Evolutionary conservation across 2,113 vertebrate genomes (phyloP).

Genomic region (Eidolon helvum): DNA sequence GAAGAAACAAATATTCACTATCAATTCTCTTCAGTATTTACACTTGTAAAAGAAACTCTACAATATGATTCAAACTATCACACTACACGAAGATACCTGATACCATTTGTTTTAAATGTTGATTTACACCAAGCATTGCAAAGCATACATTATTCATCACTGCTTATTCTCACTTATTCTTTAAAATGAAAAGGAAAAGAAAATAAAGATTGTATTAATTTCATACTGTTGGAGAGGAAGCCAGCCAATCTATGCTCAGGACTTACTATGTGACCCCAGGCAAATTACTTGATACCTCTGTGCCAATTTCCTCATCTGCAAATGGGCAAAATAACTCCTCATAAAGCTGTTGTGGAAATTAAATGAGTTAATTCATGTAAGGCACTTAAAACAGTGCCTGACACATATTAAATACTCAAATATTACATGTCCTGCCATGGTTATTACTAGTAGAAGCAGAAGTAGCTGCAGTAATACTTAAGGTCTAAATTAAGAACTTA

Average conservation of each 20-base stretch:
- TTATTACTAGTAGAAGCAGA: background rate
- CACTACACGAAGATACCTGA: background rate
- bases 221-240: background rate
- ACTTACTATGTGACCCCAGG: background rate
- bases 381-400: background rate
- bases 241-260: background rate
- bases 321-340: background rate
- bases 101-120: background rate
- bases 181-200: background rate
- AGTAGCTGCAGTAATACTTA: background rate
- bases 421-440: background rate
- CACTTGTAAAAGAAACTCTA: background rate
- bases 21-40: background rate
- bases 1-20: background rate
- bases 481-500: slow-evolving; percentile 74
- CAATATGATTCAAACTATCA: background rate
- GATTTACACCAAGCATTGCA: background rate
- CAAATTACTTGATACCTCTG: background rate
- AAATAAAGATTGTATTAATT: background rate
- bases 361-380: background rate
- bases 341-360: background rate
- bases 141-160: background rate
- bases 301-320: background rate
- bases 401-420: background rate
- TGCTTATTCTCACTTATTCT: background rate